These are phyloP conservation scores for Macrosteles quadrilineatus DNA, from an alignment of 1,140 invertebrate species.

Conservation along the genomic window DNA sequence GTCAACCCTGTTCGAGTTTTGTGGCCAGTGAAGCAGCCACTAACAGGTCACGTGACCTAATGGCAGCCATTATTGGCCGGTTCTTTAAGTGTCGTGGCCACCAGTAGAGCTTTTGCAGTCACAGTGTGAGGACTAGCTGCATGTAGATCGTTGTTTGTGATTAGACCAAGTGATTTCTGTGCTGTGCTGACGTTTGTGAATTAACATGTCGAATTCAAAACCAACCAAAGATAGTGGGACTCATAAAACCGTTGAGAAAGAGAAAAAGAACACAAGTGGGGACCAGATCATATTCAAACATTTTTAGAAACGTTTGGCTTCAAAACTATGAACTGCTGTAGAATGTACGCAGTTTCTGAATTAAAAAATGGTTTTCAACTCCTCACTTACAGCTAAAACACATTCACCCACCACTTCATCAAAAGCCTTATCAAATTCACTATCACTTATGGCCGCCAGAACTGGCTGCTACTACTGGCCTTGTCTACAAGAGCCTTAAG, in stretches of 20 bases:
- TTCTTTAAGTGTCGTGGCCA: not conserved
- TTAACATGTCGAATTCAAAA: not conserved
- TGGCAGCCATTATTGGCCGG: slow-evolving; percentile 15
- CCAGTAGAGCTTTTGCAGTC: not conserved
- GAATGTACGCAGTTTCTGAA: slow-evolving; percentile 2
- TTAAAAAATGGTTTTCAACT: too few species aligned
- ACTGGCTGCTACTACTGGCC: not conserved
- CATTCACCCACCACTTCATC: not conserved
- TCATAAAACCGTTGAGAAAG: not conserved
- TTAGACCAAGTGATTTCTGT: not conserved
- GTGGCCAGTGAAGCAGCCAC: too few species aligned
- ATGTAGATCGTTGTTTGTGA: not conserved
- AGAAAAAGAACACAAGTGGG: not conserved
- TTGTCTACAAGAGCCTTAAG: too few species aligned
- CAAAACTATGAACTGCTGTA: slow-evolving; percentile 21
- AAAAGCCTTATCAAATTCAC: not conserved
- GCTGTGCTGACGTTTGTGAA: too few species aligned
- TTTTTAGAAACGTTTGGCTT: slow-evolving; percentile 24
- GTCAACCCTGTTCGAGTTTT: not conserved
- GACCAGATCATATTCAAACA: not conserved
- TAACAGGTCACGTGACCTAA: slow-evolving; percentile 9
- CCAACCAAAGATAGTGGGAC: not conserved
- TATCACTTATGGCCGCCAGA: not conserved
- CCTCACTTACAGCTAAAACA: not conserved
- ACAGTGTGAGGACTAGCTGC: too few species aligned